Conservation (phyloP, 2,888 invertebrate species). For the Leptinotarsa rubiginosa region DNA sequence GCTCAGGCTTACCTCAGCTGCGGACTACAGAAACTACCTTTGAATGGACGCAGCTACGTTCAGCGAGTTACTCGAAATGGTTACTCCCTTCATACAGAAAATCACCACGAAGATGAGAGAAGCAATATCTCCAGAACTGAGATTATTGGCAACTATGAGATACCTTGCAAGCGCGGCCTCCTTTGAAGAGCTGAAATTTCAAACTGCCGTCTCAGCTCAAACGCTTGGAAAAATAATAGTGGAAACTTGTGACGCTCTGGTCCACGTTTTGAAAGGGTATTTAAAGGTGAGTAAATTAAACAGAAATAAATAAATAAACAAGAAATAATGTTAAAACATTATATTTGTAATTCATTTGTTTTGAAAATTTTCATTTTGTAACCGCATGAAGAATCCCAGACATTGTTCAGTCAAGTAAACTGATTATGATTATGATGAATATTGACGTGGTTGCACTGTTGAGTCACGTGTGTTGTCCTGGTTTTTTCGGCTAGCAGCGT, state of each 20-base stretch:
- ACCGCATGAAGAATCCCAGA: no score
- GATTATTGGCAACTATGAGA: not conserved
- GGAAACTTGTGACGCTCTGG: not conserved
- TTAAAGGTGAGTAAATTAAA: not conserved
- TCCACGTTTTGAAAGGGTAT: not conserved
- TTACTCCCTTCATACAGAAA: not conserved
- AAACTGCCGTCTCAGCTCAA: not conserved
- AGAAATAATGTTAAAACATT: not conserved
- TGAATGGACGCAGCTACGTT: not conserved
- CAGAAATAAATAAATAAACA: not conserved
- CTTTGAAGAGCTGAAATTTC: slow-evolving; percentile 1
- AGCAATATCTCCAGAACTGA: not conserved
- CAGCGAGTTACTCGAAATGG: not conserved
- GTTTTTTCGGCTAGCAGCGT: not conserved
- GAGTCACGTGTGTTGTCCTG: not conserved
- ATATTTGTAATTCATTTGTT: not conserved
- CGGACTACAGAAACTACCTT: not conserved
- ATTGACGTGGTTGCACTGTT: not conserved
- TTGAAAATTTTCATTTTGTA: no score
- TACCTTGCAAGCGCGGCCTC: not conserved
- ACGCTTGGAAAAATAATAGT: not conserved
- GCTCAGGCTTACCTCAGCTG: not conserved
- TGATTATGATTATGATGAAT: no score
- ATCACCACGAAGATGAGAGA: not conserved
- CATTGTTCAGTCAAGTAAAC: no score